These are phyloP conservation scores for Festucalex cinctus DNA, from an alignment of 2,113 vertebrate genomes.

Conservation along the genomic window DNA sequence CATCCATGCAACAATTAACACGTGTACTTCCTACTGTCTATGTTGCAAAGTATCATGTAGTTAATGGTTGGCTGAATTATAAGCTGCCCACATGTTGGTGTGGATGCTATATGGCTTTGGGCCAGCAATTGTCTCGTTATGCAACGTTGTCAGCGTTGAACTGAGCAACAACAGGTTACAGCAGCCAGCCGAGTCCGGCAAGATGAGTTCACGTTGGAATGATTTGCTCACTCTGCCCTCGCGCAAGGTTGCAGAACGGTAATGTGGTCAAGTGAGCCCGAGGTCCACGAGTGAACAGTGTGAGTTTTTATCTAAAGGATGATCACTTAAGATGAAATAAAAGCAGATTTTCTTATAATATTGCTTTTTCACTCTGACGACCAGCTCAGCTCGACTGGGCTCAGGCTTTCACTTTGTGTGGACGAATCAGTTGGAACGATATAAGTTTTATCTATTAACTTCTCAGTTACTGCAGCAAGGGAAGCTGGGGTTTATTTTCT, in stretches of 20 bases:
- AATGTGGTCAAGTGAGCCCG: conserved; percentile 14
- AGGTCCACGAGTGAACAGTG: conserved; percentile 23
- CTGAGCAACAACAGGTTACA: conserved; percentile 23
- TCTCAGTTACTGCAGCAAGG: too few relatives aligned
- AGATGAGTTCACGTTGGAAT: conserved; percentile 24
- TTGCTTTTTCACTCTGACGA: background rate
- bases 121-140: background rate
- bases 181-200: conserved; percentile 17
- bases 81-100: background rate
- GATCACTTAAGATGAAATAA: background rate
- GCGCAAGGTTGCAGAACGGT: conserved; percentile 42
- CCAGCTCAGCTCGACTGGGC: background rate
- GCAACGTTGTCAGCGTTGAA: conserved; percentile 4
- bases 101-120: background rate
- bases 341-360: background rate
- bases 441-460: too few relatives aligned
- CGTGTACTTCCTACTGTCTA: background rate
- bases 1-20: background rate
- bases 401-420: background rate
- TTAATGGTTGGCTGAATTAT: background rate
- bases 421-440: too few relatives aligned
- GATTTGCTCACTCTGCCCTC: conserved; percentile 18
- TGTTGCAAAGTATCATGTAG: background rate
- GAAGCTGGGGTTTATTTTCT: too few relatives aligned
- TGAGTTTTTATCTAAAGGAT: background rate